A percentile compares a stretch with the other conserved stretches of the same genome.
Conservation (phyloP, 2,797 vertebrate species). For the Falco naumanni region DNA sequence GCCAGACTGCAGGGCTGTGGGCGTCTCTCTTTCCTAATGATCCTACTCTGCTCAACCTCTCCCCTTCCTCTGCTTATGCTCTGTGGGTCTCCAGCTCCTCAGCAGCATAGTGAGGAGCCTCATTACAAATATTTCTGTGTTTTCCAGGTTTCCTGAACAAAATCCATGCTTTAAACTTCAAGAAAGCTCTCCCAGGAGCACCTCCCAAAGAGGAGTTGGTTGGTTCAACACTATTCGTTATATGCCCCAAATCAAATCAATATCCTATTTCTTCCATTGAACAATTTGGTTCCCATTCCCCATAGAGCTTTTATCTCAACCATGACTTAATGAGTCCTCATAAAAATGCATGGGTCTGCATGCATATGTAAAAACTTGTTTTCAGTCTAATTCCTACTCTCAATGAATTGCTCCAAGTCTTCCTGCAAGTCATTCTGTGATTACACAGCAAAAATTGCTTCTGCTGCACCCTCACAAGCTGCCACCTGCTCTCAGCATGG, state of each 20-base stretch:
- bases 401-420: neutral
- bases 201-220: neutral
- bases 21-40: neutral
- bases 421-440: neutral
- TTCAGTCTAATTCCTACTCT: neutral
- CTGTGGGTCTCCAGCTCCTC: neutral
- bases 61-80: neutral
- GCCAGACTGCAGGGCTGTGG: neutral
- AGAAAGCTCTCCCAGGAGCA: neutral
- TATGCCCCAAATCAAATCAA: neutral
- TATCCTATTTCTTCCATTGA: neutral
- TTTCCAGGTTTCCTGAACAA: neutral
- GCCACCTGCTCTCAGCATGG: fast-evolving
- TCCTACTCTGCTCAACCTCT: neutral
- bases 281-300: neutral
- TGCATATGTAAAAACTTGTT: neutral
- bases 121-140: neutral
- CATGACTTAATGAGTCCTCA: neutral
- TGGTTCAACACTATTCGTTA: neutral
- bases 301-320: neutral
- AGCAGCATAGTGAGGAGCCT: neutral
- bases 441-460: neutral
- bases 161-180: neutral
- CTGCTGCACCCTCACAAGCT: neutral
- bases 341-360: neutral